Evolutionary conservation across 2,888 invertebrate genomes (phyloP).

Genomic region (Iphiclides podalirius): DNA sequence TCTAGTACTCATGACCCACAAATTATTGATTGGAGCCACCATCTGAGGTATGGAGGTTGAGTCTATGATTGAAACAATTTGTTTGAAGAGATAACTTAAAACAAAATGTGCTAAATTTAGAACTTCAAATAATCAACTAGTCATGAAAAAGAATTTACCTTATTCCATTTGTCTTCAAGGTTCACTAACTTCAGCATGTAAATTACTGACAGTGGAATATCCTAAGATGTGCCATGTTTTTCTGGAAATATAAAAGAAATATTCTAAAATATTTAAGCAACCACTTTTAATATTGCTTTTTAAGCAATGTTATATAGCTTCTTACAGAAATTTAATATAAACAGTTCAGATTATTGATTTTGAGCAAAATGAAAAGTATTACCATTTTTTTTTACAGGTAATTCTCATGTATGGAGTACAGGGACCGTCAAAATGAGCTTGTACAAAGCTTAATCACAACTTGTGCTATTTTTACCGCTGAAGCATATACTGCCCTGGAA

Average conservation of each 20-base stretch:
- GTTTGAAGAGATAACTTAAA: neutral
- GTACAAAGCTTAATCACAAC: neutral
- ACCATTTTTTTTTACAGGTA: neutral
- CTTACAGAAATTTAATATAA: neutral
- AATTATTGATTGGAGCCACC: constrained; percentile 5
- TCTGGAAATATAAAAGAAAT: neutral
- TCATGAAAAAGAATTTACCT: neutral
- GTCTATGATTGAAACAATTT: neutral
- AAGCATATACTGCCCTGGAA: neutral
- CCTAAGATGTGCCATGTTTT: neutral
- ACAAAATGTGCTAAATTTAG: neutral
- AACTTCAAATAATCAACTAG: neutral
- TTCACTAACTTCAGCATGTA: neutral
- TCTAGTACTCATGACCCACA: neutral
- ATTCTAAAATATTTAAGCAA: neutral
- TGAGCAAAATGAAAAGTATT: neutral
- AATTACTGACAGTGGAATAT: neutral
- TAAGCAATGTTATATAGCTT: neutral
- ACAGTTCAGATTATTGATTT: neutral
- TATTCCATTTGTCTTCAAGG: neutral
- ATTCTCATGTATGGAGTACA: neutral
- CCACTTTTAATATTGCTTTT: too few species aligned
- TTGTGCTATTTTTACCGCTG: neutral
- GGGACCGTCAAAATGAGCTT: neutral
- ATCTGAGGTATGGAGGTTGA: constrained; percentile 7